A percentile compares a stretch with the other conserved stretches of the same genome.
Evolutionary conservation across 2,888 invertebrate genomes (phyloP).

Genomic region (Megamerina dolium): DNA sequence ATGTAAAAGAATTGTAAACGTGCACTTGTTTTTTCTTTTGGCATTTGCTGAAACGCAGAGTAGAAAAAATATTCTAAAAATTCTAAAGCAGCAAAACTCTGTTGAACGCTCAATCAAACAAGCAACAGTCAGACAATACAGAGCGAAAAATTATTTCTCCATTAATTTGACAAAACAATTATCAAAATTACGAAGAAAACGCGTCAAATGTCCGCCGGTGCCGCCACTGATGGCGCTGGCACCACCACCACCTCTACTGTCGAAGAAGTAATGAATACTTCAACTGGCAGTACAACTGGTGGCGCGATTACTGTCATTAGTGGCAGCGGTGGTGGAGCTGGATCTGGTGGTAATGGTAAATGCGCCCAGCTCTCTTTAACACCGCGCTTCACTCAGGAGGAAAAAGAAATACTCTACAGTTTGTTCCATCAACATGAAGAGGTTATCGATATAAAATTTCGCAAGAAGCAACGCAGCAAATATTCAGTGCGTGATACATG

Average conservation of each 20-base stretch:
- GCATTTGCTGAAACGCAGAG: too few species aligned
- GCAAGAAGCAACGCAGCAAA: conserved; percentile 43
- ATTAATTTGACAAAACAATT: too few species aligned
- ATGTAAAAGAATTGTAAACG: too few species aligned
- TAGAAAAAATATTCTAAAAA: too few species aligned
- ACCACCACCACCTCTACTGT: conserved; percentile 17
- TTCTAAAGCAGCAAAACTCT: too few species aligned
- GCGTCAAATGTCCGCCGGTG: conserved; percentile 21
- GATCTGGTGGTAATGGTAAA: conserved; percentile 14
- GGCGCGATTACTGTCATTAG: not conserved
- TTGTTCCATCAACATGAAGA: conserved; percentile 45
- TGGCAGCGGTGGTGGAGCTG: conserved; percentile 10
- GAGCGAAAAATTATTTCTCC: too few species aligned
- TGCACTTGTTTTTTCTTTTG: too few species aligned
- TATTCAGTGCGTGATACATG: conserved; percentile 46
- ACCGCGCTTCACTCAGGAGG: conserved; percentile 46
- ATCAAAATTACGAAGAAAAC: conserved; percentile 15
- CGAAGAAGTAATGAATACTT: conserved; percentile 15
- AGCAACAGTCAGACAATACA: too few species aligned
- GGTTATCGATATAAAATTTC: conserved; percentile 47
- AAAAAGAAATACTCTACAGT: conserved; percentile 43
- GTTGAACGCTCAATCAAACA: too few species aligned
- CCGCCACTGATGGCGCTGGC: conserved; percentile 9
- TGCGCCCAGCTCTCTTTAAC: conserved; percentile 32
- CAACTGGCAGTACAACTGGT: conserved; percentile 5